Evolutionary conservation across 2,888 invertebrate species (phyloP).

Genomic region (Hydraecia micacea): DNA sequence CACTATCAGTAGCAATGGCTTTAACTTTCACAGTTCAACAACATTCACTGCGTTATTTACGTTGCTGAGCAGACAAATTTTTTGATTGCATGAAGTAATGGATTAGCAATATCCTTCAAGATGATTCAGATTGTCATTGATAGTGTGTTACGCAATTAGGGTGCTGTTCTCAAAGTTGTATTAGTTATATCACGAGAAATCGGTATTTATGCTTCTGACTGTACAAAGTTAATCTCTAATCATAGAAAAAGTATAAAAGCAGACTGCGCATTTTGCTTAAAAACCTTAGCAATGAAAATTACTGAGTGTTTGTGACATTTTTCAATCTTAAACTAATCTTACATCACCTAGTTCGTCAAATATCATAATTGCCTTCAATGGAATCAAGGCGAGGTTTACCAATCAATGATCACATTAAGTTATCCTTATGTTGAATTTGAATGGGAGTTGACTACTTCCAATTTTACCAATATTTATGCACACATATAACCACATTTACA

Average conservation of each 20-base stretch:
- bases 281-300: conserved; percentile 18
- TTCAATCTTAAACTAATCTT: conserved; percentile 13
- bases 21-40: too few species aligned
- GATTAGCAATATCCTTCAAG: too few species aligned
- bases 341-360: conserved; percentile 3
- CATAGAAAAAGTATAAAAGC: conserved; percentile 26
- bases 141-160: too few species aligned
- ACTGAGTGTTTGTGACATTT: conserved; percentile 14
- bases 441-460: not conserved
- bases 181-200: not conserved
- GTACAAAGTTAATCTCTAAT: not conserved
- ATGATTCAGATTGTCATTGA: too few species aligned
- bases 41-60: too few species aligned
- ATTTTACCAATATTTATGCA: conserved; percentile 15
- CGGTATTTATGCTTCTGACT: not conserved
- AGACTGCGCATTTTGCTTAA: conserved; percentile 3
- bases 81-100: too few species aligned
- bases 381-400: conserved; percentile 1
- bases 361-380: not conserved
- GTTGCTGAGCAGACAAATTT: too few species aligned
- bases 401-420: conserved; percentile 2
- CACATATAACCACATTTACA: not conserved
- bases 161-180: not conserved
- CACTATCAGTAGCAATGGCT: too few species aligned
- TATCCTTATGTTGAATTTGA: conserved; percentile 6